Percentiles rank a stretch among this genome's conserved stretches.
phyloP scores from a whole-genome alignment of 2,888 invertebrate species.

The Artemia sinica region DNA sequence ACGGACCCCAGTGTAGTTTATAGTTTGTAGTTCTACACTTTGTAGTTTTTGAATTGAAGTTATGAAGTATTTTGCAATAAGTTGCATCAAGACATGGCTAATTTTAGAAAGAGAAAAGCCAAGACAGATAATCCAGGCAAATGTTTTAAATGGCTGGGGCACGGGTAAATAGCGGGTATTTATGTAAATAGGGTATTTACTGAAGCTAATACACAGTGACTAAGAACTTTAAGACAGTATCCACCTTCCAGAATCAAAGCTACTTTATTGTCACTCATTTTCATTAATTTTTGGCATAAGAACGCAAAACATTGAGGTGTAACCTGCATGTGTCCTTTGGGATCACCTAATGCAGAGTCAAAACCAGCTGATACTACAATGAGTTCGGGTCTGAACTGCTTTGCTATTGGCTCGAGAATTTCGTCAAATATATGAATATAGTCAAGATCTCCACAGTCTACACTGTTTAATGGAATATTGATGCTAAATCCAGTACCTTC shows the following conservation, averaged over 20 bases:
- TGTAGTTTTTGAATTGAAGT: too few species aligned
- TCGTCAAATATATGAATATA: conserved; percentile 35
- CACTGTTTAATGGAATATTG: conserved; percentile 38
- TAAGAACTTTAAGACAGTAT: conserved; percentile 34
- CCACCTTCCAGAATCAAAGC: conserved; percentile 37
- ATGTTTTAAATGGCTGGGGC: too few species aligned
- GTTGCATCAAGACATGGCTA: too few species aligned
- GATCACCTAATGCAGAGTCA: conserved; percentile 36
- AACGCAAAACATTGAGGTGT: conserved; percentile 36
- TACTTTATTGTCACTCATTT: conserved; percentile 35
- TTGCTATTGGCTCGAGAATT: conserved; percentile 31
- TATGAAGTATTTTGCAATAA: too few species aligned
- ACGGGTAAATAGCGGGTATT: too few species aligned
- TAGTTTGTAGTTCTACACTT: too few species aligned
- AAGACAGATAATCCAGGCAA: too few species aligned
- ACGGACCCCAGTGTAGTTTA: too few species aligned
- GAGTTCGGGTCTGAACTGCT: conserved; percentile 34
- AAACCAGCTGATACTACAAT: conserved; percentile 35
- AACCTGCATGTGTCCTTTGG: conserved; percentile 36
- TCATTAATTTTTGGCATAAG: conserved; percentile 33
- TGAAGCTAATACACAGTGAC: conserved; percentile 34
- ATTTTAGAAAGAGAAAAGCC: too few species aligned
- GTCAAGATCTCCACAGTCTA: conserved; percentile 34
- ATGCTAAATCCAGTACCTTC: conserved; percentile 35
- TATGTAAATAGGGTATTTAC: conserved; percentile 30